Conservation (phyloP, 2,797 vertebrate genomes). For the Microcaecilia unicolor region DNA sequence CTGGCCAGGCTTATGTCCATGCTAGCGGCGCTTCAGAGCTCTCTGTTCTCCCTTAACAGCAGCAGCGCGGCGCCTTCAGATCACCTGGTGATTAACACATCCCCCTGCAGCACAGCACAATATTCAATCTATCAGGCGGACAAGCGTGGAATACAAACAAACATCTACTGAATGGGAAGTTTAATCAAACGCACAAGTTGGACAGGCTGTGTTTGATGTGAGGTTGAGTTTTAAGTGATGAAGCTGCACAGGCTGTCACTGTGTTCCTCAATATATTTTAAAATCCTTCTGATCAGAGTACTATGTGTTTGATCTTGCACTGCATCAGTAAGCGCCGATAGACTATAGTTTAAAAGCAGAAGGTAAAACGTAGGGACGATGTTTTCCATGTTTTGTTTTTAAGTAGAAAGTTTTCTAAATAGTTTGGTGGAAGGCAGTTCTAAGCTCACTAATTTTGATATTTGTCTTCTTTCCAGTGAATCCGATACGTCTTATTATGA, state of each 20-base stretch:
- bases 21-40: constrained; percentile 35
- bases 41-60: constrained; percentile 10
- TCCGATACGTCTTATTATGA: no score
- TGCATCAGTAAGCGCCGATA: constrained; percentile 50
- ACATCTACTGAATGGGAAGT: constrained; percentile 36
- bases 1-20: constrained; percentile 7
- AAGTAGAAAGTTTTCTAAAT: neutral
- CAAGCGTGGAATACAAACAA: constrained; percentile 43
- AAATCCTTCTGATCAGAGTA: constrained; percentile 45
- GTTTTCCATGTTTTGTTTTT: neutral
- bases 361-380: neutral
- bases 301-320: constrained; percentile 67
- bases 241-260: constrained; percentile 31
- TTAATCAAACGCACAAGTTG: constrained; percentile 46
- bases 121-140: constrained; percentile 50
- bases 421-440: no score
- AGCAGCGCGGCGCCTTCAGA: constrained; percentile 23
- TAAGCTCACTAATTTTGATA: no score
- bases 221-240: constrained; percentile 39
- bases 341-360: constrained; percentile 6
- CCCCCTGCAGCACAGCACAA: constrained; percentile 37
- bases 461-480: no score
- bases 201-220: constrained; percentile 46
- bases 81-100: constrained; percentile 54
- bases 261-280: constrained; percentile 40